These are phyloP conservation scores for Meghimatium bilineatum DNA, from an alignment of 2,888 invertebrate genomes.

Conservation along the genomic window DNA sequence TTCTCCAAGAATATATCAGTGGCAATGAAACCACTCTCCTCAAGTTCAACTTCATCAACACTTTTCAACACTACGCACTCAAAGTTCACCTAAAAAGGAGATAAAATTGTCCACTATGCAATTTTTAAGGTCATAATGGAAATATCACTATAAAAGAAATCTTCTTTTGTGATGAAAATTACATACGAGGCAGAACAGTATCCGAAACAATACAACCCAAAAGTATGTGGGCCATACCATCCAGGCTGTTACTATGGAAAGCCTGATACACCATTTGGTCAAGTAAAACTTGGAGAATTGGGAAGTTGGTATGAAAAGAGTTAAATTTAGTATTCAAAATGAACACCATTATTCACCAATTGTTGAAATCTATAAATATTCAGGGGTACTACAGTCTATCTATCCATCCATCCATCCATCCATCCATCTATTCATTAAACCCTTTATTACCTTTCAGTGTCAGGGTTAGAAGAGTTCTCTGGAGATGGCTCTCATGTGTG, in stretches of 20 bases:
- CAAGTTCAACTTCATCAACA: conserved; percentile 62
- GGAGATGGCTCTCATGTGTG: too few relatives aligned
- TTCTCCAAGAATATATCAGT: conserved; percentile 69
- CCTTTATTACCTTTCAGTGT: too few relatives aligned
- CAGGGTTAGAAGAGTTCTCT: too few relatives aligned
- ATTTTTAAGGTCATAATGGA: not conserved
- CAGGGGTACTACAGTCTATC: too few relatives aligned
- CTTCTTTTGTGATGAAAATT: conserved; percentile 28
- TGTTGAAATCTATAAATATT: too few relatives aligned
- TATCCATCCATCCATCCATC: too few relatives aligned
- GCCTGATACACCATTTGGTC: too few relatives aligned
- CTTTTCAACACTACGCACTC: conserved; percentile 65
- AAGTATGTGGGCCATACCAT: conserved; percentile 94
- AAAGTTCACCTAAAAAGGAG: conserved; percentile 59
- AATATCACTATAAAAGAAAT: not conserved
- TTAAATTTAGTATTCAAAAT: too few relatives aligned
- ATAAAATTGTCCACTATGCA: not conserved
- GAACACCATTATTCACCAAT: too few relatives aligned
- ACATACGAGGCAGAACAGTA: conserved; percentile 78
- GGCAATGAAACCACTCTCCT: conserved; percentile 71
- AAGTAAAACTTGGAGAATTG: too few relatives aligned
- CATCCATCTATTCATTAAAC: too few relatives aligned
- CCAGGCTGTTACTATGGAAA: conserved; percentile 96
- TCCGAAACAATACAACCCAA: conserved; percentile 91
- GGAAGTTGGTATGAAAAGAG: too few relatives aligned